These are phyloP conservation scores for Rhincodon typus DNA, from an alignment of 2,797 vertebrate species.

Conservation along the genomic window DNA sequence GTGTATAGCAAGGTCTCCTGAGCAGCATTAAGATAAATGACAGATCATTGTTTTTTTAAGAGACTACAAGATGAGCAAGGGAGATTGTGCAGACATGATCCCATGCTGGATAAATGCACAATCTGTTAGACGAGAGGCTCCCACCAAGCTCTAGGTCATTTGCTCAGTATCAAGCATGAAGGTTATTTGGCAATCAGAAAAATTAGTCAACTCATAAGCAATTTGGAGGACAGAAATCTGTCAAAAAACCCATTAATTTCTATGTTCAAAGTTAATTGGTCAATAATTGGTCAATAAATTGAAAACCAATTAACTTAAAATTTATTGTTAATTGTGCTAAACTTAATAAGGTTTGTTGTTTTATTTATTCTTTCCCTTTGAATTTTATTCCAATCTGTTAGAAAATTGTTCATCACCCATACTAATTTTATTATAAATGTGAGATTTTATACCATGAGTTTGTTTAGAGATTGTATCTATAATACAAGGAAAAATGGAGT, in stretches of 20 bases:
- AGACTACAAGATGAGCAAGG: neutral
- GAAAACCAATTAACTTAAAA: neutral
- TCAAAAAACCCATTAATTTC: neutral
- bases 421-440: neutral
- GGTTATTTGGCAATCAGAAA: neutral
- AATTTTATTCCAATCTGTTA: neutral
- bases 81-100: neutral
- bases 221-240: neutral
- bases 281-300: neutral
- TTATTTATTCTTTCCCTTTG: neutral
- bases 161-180: neutral
- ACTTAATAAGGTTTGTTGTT: neutral
- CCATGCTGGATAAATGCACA: neutral
- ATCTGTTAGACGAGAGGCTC: neutral
- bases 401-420: neutral
- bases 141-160: neutral
- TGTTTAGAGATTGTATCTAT: neutral
- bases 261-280: neutral
- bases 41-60: neutral
- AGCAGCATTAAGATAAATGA: neutral
- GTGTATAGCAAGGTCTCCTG: neutral
- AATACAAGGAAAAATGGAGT: neutral
- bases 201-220: neutral
- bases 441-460: neutral
- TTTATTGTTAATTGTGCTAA: neutral